phyloP scores from a whole-genome alignment of 2,888 invertebrate species.

The Apotomis capreana region DNA sequence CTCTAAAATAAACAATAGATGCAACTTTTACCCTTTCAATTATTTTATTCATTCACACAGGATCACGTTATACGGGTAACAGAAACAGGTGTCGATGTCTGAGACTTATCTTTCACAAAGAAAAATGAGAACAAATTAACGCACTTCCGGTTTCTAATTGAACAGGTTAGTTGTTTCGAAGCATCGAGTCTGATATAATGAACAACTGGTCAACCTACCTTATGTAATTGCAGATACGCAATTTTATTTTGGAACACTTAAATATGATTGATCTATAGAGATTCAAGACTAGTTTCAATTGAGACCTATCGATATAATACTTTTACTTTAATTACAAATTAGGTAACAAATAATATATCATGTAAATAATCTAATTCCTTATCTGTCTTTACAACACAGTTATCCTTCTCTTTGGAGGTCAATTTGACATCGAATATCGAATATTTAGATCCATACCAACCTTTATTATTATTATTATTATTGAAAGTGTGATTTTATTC shows the following conservation, averaged over 20 bases:
- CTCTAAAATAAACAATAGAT: too few species aligned
- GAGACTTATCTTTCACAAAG: neutral
- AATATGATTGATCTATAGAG: slow-evolving; percentile 21
- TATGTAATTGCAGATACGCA: neutral
- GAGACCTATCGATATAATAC: neutral
- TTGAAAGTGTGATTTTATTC: too few species aligned
- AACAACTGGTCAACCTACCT: slow-evolving; percentile 13
- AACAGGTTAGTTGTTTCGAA: neutral
- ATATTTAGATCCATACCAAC: too few species aligned
- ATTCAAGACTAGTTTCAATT: neutral
- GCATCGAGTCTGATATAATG: slow-evolving; percentile 10
- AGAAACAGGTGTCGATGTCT: neutral
- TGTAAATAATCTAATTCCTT: too few species aligned
- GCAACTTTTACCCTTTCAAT: too few species aligned
- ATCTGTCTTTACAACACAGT: too few species aligned
- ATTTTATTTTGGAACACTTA: slow-evolving; percentile 6
- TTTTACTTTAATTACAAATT: slow-evolving; percentile 7
- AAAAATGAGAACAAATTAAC: neutral
- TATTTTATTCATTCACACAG: too few species aligned
- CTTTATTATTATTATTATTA: too few species aligned
- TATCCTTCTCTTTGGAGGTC: too few species aligned
- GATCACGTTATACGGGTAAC: too few species aligned
- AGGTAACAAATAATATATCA: neutral
- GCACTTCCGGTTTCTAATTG: slow-evolving; percentile 13
- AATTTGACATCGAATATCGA: too few species aligned